Conservation (phyloP, 2,888 invertebrate genomes). For the Pheosia gnoma region DNA sequence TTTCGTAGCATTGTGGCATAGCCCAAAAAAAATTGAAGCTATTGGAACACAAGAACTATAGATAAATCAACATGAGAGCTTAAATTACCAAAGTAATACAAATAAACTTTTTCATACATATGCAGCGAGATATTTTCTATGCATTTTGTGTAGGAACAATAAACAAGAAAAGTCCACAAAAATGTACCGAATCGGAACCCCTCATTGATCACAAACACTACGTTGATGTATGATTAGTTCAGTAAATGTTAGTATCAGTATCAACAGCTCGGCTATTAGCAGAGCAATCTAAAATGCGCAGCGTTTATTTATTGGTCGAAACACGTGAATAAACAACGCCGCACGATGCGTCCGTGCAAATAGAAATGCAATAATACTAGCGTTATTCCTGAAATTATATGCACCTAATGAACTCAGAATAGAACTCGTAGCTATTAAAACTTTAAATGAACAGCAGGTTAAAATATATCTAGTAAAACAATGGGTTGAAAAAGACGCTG, state of each 20-base stretch:
- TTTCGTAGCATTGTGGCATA: too few species aligned
- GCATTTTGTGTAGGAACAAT: too few species aligned
- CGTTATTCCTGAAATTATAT: constrained; percentile 12
- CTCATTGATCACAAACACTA: constrained; percentile 16
- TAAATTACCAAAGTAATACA: too few species aligned
- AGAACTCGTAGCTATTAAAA: too few species aligned
- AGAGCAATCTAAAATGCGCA: constrained; percentile 38
- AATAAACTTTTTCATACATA: too few species aligned
- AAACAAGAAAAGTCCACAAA: neutral
- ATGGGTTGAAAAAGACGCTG: too few species aligned
- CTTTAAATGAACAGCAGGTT: too few species aligned
- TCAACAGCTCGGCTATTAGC: constrained; percentile 6
- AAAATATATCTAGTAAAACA: too few species aligned
- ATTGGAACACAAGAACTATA: too few species aligned
- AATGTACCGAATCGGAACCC: constrained; percentile 12
- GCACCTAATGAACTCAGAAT: constrained; percentile 4
- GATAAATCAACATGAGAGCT: too few species aligned
- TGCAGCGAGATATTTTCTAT: too few species aligned
- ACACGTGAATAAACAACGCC: constrained; percentile 28
- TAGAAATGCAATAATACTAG: constrained; percentile 20
- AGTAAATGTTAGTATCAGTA: constrained; percentile 8
- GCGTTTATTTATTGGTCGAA: constrained; percentile 35
- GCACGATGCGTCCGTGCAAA: constrained; percentile 15
- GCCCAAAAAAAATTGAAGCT: too few species aligned
- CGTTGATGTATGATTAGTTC: constrained; percentile 18